Percentiles rank a stretch among this genome's conserved stretches.
These are phyloP conservation scores for Zygaena filipendulae DNA, from an alignment of 2,888 invertebrate genomes.

Conservation along the genomic window DNA sequence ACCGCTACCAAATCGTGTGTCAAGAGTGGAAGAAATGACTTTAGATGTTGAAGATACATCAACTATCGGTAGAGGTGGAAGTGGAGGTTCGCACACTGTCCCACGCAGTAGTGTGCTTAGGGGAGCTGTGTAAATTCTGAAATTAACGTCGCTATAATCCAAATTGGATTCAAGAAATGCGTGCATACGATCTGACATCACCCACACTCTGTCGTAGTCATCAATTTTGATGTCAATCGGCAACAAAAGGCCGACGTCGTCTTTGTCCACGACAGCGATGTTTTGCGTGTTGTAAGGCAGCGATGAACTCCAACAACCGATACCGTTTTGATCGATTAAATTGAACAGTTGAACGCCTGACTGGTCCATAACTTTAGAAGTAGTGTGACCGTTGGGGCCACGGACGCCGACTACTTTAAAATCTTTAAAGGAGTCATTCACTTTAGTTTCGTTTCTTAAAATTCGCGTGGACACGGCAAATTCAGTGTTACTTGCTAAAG, in stretches of 20 bases:
- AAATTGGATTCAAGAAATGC: slow-evolving; percentile 76
- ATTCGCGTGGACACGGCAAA: slow-evolving; percentile 82
- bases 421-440: slow-evolving; percentile 76
- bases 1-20: too few species aligned
- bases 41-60: too few species aligned
- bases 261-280: slow-evolving; percentile 77
- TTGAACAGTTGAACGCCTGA: slow-evolving; percentile 81
- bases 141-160: slow-evolving; percentile 81
- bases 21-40: too few species aligned
- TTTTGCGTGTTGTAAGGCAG: slow-evolving; percentile 73
- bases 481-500: slow-evolving; percentile 80
- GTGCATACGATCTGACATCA: slow-evolving; percentile 85
- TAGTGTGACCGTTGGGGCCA: slow-evolving; percentile 75
- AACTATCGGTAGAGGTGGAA: too few species aligned
- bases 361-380: slow-evolving; percentile 79
- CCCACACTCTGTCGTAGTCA: slow-evolving; percentile 77
- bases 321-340: slow-evolving; percentile 82
- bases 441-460: slow-evolving; percentile 74
- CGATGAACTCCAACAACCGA: slow-evolving; percentile 84
- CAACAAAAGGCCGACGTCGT: slow-evolving; percentile 80
- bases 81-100: slow-evolving; percentile 77
- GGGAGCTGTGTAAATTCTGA: slow-evolving; percentile 78
- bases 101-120: slow-evolving; percentile 73
- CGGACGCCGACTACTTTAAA: slow-evolving; percentile 75
- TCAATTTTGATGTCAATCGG: slow-evolving; percentile 85